phyloP scores from a whole-genome alignment of 2,113 vertebrate genomes.

The Lynx canadensis region DNA sequence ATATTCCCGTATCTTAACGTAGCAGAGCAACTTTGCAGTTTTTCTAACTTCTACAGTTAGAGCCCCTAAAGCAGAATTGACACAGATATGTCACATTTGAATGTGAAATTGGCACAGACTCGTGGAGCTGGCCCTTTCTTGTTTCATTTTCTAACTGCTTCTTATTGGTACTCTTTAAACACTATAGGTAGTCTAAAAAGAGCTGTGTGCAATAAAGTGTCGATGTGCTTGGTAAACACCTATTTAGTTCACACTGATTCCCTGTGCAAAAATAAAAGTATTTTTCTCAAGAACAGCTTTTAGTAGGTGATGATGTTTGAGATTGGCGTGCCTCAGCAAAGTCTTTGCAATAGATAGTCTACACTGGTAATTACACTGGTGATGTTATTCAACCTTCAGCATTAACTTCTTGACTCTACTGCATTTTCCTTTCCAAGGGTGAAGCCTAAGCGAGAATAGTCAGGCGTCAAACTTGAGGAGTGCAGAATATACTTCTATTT shows the following conservation, averaged over 20 bases:
- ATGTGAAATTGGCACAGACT: neutral
- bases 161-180: neutral
- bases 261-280: neutral
- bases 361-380: neutral
- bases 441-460: neutral
- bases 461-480: neutral
- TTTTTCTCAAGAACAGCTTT: neutral
- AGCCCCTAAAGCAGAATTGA: neutral
- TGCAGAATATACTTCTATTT: neutral
- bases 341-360: neutral
- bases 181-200: neutral
- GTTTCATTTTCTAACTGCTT: neutral
- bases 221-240: neutral
- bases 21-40: neutral
- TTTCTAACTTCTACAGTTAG: conserved; percentile 10
- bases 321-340: neutral
- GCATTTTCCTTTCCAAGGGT: neutral
- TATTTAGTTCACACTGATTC: neutral
- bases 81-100: neutral
- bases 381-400: neutral
- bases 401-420: neutral
- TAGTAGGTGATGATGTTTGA: neutral
- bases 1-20: conserved; percentile 20
- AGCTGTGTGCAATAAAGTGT: neutral
- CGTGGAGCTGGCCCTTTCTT: neutral